These are phyloP conservation scores for Chaetophractus vellerosus DNA, from an alignment of 2,797 vertebrate species.

Conservation along the genomic window DNA sequence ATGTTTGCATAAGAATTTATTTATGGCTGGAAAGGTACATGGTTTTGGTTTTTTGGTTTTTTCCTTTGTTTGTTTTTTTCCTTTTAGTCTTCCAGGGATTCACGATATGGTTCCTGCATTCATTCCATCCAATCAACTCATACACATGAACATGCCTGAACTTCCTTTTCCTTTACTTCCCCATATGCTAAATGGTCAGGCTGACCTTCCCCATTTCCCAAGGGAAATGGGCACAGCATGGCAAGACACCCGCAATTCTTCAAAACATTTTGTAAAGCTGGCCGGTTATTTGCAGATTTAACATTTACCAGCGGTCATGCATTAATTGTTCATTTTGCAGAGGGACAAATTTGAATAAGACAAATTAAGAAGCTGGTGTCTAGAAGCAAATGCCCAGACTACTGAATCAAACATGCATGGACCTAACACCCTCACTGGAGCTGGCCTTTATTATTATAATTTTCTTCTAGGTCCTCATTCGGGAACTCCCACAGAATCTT, in stretches of 20 bases:
- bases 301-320: neutral
- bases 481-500: neutral
- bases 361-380: neutral
- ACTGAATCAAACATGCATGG: neutral
- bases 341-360: neutral
- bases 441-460: neutral
- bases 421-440: rapidly evolving
- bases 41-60: neutral
- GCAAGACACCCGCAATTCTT: neutral
- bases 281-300: slow-evolving; percentile 25
- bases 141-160: neutral
- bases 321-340: slow-evolving; percentile 22
- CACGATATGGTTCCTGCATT: neutral
- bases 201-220: neutral
- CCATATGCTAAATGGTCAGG: neutral
- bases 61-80: no score
- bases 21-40: slow-evolving; percentile 45
- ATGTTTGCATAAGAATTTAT: slow-evolving; percentile 74
- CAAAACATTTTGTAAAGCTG: neutral
- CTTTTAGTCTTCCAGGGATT: slow-evolving; percentile 28
- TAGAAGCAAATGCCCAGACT: neutral
- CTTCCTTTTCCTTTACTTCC: neutral
- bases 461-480: neutral
- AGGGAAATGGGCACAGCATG: neutral
- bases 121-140: slow-evolving; percentile 28